phyloP scores from a whole-genome alignment of 2,888 invertebrate genomes.

The Acanthosoma haemorrhoidale region DNA sequence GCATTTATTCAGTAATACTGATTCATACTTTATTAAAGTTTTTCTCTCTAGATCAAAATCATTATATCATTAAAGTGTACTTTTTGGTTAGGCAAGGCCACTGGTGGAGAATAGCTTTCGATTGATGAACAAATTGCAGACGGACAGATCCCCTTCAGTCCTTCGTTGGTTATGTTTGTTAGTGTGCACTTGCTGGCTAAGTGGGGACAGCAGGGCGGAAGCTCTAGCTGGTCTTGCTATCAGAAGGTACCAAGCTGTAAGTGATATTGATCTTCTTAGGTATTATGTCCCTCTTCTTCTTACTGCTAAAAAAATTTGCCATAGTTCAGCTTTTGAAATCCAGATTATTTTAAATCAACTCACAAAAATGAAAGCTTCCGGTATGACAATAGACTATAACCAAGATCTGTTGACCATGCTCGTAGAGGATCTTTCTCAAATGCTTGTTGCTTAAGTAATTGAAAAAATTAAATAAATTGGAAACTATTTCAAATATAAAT shows the following conservation, averaged over 20 bases:
- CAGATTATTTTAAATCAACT: conserved; percentile 57
- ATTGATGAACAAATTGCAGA: conserved; percentile 59
- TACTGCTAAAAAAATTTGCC: conserved; percentile 63
- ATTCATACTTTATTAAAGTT: no score
- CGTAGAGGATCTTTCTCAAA: not conserved
- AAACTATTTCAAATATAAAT: not conserved
- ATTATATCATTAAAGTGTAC: no score
- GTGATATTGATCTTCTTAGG: conserved; percentile 63
- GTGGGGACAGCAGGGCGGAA: conserved; percentile 54
- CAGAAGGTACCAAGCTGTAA: conserved; percentile 64
- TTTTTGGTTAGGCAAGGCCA: conserved; percentile 50
- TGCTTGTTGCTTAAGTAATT: not conserved
- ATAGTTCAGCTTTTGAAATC: conserved; percentile 59
- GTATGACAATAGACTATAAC: conserved; percentile 47
- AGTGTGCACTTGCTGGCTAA: conserved; percentile 54
- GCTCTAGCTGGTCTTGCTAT: conserved; percentile 65
- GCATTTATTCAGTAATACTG: no score
- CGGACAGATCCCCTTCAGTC: conserved; percentile 63
- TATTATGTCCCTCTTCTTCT: conserved; percentile 65
- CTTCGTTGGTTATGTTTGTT: conserved; percentile 62
- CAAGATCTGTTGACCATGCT: conserved; percentile 4
- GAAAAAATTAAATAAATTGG: not conserved
- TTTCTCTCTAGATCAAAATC: no score
- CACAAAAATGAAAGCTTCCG: conserved; percentile 57
- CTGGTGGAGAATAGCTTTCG: conserved; percentile 63